Conservation (phyloP, 2,888 invertebrate species). For the Uropetala carovei region DNA sequence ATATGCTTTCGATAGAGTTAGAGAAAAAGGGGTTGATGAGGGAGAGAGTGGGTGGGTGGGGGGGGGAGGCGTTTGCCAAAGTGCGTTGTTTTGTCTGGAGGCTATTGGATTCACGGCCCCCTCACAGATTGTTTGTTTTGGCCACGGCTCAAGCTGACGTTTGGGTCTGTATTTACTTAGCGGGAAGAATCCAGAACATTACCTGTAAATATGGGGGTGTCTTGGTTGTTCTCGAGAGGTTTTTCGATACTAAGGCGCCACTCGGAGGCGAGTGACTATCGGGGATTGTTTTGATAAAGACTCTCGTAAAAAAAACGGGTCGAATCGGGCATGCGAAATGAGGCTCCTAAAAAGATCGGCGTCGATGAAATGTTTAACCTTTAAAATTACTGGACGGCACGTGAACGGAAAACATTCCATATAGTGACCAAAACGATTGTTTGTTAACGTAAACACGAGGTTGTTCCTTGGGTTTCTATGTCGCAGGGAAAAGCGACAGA, state of each 20-base stretch:
- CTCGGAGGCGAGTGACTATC: background rate
- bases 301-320: background rate
- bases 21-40: background rate
- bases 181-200: slow-evolving; percentile 17
- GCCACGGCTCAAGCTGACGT: background rate
- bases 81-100: slow-evolving; percentile 28
- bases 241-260: background rate
- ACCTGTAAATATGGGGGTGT: background rate
- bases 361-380: background rate
- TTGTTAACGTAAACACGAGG: too few species aligned
- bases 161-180: slow-evolving; percentile 26
- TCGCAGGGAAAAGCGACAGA: too few species aligned
- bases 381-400: background rate
- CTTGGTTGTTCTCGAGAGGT: background rate
- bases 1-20: background rate
- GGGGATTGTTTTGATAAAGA: background rate
- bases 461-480: too few species aligned
- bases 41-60: background rate
- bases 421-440: too few species aligned
- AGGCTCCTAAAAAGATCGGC: background rate
- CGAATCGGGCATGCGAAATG: background rate
- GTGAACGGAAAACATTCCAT: too few species aligned
- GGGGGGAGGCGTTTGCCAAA: background rate
- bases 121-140: background rate
- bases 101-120: background rate